Evolutionary conservation across 1,140 invertebrate species (phyloP).

Genomic region (Drosophila murphyi): DNA sequence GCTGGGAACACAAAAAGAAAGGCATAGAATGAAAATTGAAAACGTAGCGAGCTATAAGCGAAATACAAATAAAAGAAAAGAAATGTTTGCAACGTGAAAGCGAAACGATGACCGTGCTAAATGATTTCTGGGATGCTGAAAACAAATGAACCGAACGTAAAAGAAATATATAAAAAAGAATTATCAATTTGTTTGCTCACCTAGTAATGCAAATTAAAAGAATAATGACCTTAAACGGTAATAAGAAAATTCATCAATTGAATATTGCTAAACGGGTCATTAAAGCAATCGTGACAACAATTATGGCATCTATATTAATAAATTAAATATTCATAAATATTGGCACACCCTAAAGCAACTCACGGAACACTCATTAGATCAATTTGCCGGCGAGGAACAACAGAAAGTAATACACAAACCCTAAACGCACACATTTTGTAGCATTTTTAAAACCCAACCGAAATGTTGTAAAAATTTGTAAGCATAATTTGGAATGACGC

Average conservation of each 20-base stretch:
- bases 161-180: slow-evolving; percentile 25
- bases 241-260: not conserved
- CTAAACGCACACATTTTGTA: slow-evolving; percentile 6
- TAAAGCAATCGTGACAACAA: not conserved
- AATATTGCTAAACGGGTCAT: not conserved
- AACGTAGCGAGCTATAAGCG: slow-evolving; percentile 41
- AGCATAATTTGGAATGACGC: slow-evolving; percentile 31
- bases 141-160: slow-evolving; percentile 67
- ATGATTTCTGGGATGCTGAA: slow-evolving; percentile 37
- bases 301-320: not conserved
- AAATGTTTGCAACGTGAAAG: slow-evolving; percentile 50
- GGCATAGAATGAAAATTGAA: slow-evolving; percentile 67
- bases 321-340: not conserved
- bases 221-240: not conserved
- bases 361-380: slow-evolving; percentile 13
- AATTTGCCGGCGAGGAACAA: not conserved
- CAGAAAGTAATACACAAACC: slow-evolving; percentile 1
- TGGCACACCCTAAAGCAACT: no score
- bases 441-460: slow-evolving; percentile 1
- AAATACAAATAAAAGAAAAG: slow-evolving; percentile 47
- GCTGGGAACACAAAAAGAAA: slow-evolving; percentile 19
- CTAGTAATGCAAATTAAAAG: slow-evolving; percentile 14
- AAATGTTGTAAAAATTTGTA: slow-evolving; percentile 27
- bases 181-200: slow-evolving; percentile 27
- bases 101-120: slow-evolving; percentile 34